Conservation (phyloP, 2,797 vertebrate genomes). For the Oophaga sylvatica region DNA sequence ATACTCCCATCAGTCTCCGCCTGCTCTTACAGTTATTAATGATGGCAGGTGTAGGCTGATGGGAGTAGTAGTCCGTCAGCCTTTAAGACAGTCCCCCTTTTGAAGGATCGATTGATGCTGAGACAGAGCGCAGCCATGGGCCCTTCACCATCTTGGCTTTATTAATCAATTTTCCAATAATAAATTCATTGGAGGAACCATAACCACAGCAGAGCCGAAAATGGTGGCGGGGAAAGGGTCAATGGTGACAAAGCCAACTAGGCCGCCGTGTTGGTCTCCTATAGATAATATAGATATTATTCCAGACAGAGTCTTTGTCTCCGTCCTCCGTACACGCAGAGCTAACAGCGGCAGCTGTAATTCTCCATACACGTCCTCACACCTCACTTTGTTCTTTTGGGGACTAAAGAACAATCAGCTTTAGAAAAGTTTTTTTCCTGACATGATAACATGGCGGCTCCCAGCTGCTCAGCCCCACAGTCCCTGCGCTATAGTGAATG, state of each 20-base stretch:
- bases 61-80: too few relatives aligned
- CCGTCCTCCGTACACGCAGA: not conserved
- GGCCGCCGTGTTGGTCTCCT: not conserved
- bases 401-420: slow-evolving; percentile 34
- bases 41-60: too few relatives aligned
- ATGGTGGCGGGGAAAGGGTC: not conserved
- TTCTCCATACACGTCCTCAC: not conserved
- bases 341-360: not conserved
- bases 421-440: slow-evolving; percentile 21
- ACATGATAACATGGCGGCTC: not conserved
- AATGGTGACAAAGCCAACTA: not conserved
- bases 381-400: slow-evolving; percentile 10
- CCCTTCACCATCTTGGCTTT: too few relatives aligned
- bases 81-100: too few relatives aligned
- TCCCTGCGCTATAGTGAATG: too few relatives aligned
- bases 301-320: not conserved
- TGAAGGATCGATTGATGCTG: too few relatives aligned
- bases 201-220: not conserved
- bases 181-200: too few relatives aligned
- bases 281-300: slow-evolving; percentile 17
- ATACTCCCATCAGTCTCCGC: too few relatives aligned
- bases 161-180: too few relatives aligned
- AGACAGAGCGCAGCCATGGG: too few relatives aligned
- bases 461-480: slow-evolving; percentile 2
- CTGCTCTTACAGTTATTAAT: too few relatives aligned